Evolutionary conservation across 2,113 vertebrate species (phyloP).

Genomic region (Mola mola): DNA sequence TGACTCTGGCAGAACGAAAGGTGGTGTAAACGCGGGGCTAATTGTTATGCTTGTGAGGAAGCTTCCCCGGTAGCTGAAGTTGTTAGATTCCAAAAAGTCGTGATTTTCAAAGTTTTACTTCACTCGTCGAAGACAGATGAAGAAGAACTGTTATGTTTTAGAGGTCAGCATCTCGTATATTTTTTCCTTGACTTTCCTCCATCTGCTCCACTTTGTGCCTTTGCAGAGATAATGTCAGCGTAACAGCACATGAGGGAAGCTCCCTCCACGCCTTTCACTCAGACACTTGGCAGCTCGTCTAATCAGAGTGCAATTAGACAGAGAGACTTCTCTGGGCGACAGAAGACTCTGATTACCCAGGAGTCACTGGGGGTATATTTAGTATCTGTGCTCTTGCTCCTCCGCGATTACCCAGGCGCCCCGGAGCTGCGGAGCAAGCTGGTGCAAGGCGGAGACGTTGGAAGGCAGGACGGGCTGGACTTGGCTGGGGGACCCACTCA

Average conservation of each 20-base stretch:
- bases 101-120: conserved; percentile 28
- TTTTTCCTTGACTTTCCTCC: conserved; percentile 30
- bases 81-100: conserved; percentile 57
- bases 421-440: conserved; percentile 60
- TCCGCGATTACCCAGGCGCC: conserved; percentile 46
- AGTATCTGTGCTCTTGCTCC: conserved; percentile 74
- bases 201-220: conserved; percentile 50
- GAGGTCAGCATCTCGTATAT: conserved; percentile 21
- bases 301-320: conserved; percentile 82
- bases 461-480: conserved; percentile 28
- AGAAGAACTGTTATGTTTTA: background rate
- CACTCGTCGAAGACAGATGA: background rate
- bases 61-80: conserved; percentile 33
- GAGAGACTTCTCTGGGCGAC: conserved; percentile 76
- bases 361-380: conserved; percentile 82
- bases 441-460: conserved; percentile 28
- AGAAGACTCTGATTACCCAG: conserved; percentile 81
- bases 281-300: conserved; percentile 72
- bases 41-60: conserved; percentile 61
- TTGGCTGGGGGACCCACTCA: conserved; percentile 18
- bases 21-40: conserved; percentile 55
- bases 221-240: conserved; percentile 58
- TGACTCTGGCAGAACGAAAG: conserved; percentile 60
- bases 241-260: conserved; percentile 45
- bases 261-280: conserved; percentile 59